Percentiles rank a stretch among this genome's conserved stretches.
phyloP scores from a whole-genome alignment of 1,140 invertebrate genomes.

The Camponotus floridanus region DNA sequence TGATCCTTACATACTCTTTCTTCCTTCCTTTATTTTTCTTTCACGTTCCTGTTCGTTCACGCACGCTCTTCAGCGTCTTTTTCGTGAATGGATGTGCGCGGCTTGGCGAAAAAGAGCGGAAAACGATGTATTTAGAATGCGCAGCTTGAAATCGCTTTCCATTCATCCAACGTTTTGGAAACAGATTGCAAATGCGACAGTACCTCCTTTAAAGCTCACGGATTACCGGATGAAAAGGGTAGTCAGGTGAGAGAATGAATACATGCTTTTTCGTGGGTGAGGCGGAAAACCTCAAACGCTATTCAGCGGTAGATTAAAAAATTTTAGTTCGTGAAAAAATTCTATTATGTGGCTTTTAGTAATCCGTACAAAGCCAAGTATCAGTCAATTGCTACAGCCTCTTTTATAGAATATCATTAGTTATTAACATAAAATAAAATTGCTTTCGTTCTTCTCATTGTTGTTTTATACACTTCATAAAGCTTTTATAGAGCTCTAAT shows the following conservation, averaged over 20 bases:
- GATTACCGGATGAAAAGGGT: constrained; percentile 49
- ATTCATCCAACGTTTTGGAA: constrained; percentile 72
- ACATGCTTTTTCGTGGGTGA: constrained; percentile 34
- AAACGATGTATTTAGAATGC: constrained; percentile 71
- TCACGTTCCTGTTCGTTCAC: not conserved
- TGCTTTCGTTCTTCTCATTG: too few relatives aligned
- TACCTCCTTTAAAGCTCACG: constrained; percentile 46
- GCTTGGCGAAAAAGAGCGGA: constrained; percentile 63
- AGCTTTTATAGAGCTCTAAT: too few relatives aligned
- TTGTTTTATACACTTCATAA: too few relatives aligned
- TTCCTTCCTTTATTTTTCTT: constrained; percentile 42
- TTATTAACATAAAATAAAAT: not conserved
- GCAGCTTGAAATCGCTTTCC: constrained; percentile 77
- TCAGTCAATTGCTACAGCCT: not conserved
- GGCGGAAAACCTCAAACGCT: constrained; percentile 42
- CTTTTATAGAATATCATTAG: not conserved
- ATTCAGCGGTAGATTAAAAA: constrained; percentile 51
- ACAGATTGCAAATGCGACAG: constrained; percentile 53
- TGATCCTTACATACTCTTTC: constrained; percentile 3
- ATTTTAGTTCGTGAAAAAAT: constrained; percentile 6
- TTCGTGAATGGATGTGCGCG: constrained; percentile 74
- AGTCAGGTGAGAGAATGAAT: constrained; percentile 32
- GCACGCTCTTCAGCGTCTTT: constrained; percentile 33
- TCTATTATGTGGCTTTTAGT: not conserved
- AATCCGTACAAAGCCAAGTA: constrained; percentile 25